Conservation (phyloP, 2,888 invertebrate species). For the Rotaria socialis region DNA sequence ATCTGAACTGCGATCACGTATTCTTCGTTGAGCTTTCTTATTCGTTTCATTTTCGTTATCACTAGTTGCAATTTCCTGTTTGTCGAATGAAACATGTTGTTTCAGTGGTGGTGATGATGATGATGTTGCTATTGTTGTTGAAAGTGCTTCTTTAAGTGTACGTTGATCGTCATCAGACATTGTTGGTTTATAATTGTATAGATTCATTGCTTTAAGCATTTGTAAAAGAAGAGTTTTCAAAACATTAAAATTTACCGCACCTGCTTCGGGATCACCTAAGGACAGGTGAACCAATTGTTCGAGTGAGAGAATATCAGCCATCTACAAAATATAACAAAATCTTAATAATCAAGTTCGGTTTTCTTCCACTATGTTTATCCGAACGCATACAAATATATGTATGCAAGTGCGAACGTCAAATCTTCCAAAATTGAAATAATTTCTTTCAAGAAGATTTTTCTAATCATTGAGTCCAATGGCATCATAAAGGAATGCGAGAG, state of each 20-base stretch:
- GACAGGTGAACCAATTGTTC: conserved; percentile 25
- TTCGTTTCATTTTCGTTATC: neutral
- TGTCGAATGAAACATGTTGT: neutral
- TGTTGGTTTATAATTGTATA: conserved; percentile 39
- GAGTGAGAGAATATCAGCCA: neutral
- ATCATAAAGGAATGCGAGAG: neutral
- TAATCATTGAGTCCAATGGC: too few relatives aligned
- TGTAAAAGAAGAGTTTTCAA: conserved; percentile 45
- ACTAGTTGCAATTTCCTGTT: neutral
- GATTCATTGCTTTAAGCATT: conserved; percentile 44
- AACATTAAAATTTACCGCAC: conserved; percentile 45
- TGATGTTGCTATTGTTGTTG: neutral
- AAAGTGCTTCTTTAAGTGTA: conserved; percentile 33
- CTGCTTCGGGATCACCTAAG: conserved; percentile 35
- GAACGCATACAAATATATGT: neutral
- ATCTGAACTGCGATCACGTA: conserved; percentile 38
- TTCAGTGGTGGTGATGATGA: neutral
- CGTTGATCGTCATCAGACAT: neutral
- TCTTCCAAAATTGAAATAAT: too few relatives aligned
- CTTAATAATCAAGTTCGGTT: too few relatives aligned
- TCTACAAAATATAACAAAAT: neutral
- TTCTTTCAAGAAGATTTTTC: too few relatives aligned
- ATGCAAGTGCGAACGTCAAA: neutral
- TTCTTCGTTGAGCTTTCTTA: neutral
- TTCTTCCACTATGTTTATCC: too few relatives aligned